Conservation (phyloP, 2,888 invertebrate species). For the Nasonovia ribisnigri region DNA sequence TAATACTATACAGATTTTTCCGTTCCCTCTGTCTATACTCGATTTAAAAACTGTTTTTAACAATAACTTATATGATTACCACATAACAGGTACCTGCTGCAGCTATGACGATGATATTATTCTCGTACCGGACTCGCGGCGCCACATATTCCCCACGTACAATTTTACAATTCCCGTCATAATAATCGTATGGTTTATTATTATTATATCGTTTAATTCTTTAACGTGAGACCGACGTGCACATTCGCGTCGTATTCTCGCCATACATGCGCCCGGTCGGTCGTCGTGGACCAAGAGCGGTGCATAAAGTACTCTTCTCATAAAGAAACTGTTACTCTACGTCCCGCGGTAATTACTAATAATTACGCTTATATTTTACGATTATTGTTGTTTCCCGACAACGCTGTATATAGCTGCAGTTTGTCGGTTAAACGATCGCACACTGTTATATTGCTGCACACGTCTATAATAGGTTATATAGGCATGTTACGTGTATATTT, state of each 20-base stretch:
- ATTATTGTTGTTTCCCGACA: slow-evolving; percentile 14
- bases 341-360: slow-evolving; percentile 8
- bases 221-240: background rate
- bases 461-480: background rate
- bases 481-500: background rate
- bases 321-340: background rate
- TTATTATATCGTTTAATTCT: background rate
- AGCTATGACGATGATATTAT: background rate
- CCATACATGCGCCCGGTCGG: background rate
- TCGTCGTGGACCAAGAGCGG: background rate
- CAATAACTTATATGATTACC: background rate
- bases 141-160: background rate
- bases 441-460: slow-evolving; percentile 1
- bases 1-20: background rate
- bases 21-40: background rate
- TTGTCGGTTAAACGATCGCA: background rate
- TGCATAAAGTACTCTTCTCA: background rate
- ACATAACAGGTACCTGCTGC: background rate
- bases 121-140: background rate
- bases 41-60: background rate
- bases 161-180: background rate
- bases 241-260: background rate
- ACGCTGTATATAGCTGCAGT: background rate
- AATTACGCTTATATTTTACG: slow-evolving; percentile 9
- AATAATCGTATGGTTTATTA: background rate